These are phyloP conservation scores for Papilio glaucus DNA, from an alignment of 1,140 invertebrate genomes.

Conservation along the genomic window DNA sequence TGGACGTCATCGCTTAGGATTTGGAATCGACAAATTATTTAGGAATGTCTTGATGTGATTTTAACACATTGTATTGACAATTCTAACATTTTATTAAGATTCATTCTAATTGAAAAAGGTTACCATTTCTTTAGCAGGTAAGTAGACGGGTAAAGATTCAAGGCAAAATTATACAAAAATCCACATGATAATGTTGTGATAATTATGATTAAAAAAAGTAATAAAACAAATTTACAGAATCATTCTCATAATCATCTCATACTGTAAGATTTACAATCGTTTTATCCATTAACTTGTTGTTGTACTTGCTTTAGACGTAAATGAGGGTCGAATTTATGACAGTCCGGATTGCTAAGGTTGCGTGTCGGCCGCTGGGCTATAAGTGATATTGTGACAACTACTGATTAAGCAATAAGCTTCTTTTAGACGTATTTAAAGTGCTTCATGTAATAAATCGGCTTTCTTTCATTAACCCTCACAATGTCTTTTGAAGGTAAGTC, in stretches of 20 bases:
- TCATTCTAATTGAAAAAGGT: too few relatives aligned
- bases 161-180: too few relatives aligned
- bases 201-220: too few relatives aligned
- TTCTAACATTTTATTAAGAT: background rate
- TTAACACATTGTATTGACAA: background rate
- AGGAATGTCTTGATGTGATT: background rate
- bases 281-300: too few relatives aligned
- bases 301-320: too few relatives aligned
- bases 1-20: background rate
- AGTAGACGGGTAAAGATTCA: too few relatives aligned
- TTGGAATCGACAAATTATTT: background rate
- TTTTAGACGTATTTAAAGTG: background rate
- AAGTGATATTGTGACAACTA: background rate
- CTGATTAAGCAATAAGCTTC: background rate
- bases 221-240: too few relatives aligned
- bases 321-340: background rate
- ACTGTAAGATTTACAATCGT: too few relatives aligned
- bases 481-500: background rate
- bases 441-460: conserved; percentile 8
- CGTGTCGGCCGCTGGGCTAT: background rate
- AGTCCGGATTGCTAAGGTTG: background rate
- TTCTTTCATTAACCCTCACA: background rate
- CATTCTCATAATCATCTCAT: too few relatives aligned
- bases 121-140: too few relatives aligned
- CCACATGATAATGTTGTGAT: too few relatives aligned